A percentile compares a stretch with the other conserved stretches of the same genome.
Conservation (phyloP, 2,797 vertebrate species). For the Hybognathus amarus region DNA sequence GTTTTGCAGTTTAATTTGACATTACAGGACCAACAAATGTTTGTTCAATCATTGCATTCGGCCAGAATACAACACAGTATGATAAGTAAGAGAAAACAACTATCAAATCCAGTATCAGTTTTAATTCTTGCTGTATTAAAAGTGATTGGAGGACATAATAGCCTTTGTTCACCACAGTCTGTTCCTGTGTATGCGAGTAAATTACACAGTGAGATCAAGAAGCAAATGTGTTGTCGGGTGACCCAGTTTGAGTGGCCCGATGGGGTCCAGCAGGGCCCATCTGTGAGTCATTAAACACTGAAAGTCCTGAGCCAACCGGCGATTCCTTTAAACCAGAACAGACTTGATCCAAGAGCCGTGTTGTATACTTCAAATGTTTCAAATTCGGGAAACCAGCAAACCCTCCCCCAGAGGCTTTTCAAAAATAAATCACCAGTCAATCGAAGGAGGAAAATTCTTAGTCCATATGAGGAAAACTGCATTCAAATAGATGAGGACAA, state of each 20-base stretch:
- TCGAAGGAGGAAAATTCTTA: conserved; percentile 68
- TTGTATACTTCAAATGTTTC: conserved; percentile 79
- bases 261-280: conserved; percentile 63
- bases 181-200: conserved; percentile 63
- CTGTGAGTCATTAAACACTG: conserved; percentile 71
- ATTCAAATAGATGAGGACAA: not conserved
- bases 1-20: not conserved
- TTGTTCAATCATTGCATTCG: too few species aligned
- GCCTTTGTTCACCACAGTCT: conserved; percentile 54
- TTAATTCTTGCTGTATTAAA: not conserved
- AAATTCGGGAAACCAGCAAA: conserved; percentile 74
- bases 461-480: not conserved
- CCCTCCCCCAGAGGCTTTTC: conserved; percentile 70
- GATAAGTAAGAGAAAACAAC: not conserved
- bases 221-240: conserved; percentile 66
- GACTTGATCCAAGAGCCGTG: conserved; percentile 61
- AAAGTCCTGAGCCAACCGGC: conserved; percentile 75
- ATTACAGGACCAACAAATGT: not conserved
- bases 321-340: conserved; percentile 78
- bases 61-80: not conserved
- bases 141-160: conserved; percentile 10
- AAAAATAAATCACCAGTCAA: conserved; percentile 75
- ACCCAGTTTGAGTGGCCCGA: conserved; percentile 65
- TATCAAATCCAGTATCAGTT: not conserved
- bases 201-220: conserved; percentile 78